Conservation (phyloP, 2,888 invertebrate species). For the Noctua janthina region DNA sequence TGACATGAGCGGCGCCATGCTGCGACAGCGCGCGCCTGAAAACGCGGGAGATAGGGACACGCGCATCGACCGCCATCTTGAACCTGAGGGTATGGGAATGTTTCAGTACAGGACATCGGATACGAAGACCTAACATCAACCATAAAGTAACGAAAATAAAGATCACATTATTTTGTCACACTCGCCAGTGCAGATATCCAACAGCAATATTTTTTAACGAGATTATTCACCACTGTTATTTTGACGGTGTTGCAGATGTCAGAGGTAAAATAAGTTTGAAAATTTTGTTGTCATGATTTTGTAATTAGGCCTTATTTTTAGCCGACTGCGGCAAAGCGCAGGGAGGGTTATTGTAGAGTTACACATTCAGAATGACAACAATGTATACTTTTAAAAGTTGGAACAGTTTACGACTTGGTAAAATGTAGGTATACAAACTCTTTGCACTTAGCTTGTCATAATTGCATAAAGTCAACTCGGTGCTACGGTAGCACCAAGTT, state of each 20-base stretch:
- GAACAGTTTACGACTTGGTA: constrained; percentile 7
- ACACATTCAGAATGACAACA: neutral
- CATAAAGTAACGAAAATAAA: neutral
- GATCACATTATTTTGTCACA: neutral
- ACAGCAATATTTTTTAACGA: neutral
- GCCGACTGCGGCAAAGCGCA: no score
- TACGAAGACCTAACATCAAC: neutral
- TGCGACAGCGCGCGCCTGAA: constrained; percentile 76
- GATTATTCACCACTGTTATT: neutral
- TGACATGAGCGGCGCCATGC: constrained; percentile 79
- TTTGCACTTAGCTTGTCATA: constrained; percentile 35
- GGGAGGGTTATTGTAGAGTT: neutral
- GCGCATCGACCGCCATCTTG: constrained; percentile 79
- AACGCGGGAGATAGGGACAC: constrained; percentile 77
- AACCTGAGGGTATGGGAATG: constrained; percentile 63
- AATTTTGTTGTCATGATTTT: neutral
- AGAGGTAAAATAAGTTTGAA: neutral
- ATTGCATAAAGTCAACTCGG: constrained; percentile 44
- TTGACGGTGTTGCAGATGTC: neutral
- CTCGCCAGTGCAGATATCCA: neutral
- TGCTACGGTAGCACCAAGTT: neutral
- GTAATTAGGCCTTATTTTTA: no score
- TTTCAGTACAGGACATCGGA: neutral
- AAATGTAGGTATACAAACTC: constrained; percentile 33
- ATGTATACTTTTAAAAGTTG: neutral